A percentile compares a stretch with the other conserved stretches of the same genome.
Conservation (phyloP, 1,140 invertebrate genomes). For the Temnothorax curvispinosus region DNA sequence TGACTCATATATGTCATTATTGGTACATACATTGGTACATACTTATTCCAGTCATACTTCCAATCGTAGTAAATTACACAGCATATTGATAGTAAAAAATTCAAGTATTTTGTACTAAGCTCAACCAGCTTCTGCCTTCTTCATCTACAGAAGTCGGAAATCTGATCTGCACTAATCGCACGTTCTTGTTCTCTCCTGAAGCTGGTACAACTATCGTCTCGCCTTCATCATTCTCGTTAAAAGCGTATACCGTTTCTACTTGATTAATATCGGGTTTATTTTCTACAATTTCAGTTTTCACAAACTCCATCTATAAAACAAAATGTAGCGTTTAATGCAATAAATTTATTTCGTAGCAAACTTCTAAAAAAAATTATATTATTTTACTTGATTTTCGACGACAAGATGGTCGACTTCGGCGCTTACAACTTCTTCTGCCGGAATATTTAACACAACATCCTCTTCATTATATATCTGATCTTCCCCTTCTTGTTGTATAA, state of each 20-base stretch:
- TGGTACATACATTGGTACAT: not conserved
- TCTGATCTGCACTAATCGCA: conserved; percentile 83
- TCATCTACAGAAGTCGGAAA: conserved; percentile 77
- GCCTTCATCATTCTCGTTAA: conserved; percentile 79
- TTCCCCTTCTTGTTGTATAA: conserved; percentile 85
- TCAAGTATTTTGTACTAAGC: conserved; percentile 82
- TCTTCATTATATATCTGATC: conserved; percentile 82
- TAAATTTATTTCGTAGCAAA: not conserved
- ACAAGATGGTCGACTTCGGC: conserved; percentile 86
- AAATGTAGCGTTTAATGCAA: not conserved
- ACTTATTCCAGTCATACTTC: not conserved
- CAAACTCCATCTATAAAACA: conserved; percentile 75
- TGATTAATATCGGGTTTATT: conserved; percentile 77
- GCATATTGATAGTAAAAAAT: conserved; percentile 49
- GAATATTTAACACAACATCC: conserved; percentile 79
- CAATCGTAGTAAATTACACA: not conserved
- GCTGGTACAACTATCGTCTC: conserved; percentile 82
- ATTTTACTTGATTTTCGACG: conserved; percentile 85
- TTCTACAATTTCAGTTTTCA: conserved; percentile 74
- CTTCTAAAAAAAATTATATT: not conserved
- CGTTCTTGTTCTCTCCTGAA: conserved; percentile 77
- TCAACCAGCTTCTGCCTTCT: conserved; percentile 82
- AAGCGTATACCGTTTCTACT: conserved; percentile 80
- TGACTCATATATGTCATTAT: not conserved
- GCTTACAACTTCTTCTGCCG: conserved; percentile 78